Base-by-base conservation (phyloP, 2,888 invertebrate species). In the Drosophila kuntzei region DNA sequence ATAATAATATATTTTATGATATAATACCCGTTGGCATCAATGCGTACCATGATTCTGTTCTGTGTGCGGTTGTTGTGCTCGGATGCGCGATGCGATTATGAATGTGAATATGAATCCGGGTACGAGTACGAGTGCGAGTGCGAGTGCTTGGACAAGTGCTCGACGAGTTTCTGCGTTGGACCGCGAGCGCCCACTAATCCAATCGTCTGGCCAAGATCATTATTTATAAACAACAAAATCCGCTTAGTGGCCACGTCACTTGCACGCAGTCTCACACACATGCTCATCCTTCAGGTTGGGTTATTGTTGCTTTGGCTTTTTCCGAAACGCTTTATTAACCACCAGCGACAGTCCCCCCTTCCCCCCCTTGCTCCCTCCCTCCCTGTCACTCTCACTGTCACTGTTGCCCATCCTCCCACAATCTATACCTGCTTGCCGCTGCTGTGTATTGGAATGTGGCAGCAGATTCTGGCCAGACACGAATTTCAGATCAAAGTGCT, bases 141-240 rank as follows among this genome's bases (percentile, higher is more conserved):
- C 71, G 75, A 43, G 43, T 47, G 8, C 44, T 37, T 55, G 60
- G 66, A 25, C 58, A 59, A 69, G 58, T 68, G 68, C 44, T 53
- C 39, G 57, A 72, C 82, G 73, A 80, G 75, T 60, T 72, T 60
- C 76, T 84, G 80, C 83, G 71, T 82, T 85, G 82, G 88, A 72
- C 66, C 63, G 70, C 87, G 82, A 76, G 71, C 77, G 80, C 83
- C 83, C 89, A 91, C 91, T 91, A 91, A 91, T 89, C 86, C 79
- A 82, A 77, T 86, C 82, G 88, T 87, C 89, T 85, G 85, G 87
- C 80, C 81, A 89, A 90, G 90, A 90, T 91, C 89, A 91, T 90
- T 91, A 91, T 91, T 91, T 91, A 91, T 91, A 91, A 90, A 76
- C 76, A 79, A 80, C 80, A 80, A 79, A 85, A 68, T 81, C 65